Evolutionary conservation across 2,113 vertebrate genomes (phyloP).

Genomic region (Crypturellus undulatus): DNA sequence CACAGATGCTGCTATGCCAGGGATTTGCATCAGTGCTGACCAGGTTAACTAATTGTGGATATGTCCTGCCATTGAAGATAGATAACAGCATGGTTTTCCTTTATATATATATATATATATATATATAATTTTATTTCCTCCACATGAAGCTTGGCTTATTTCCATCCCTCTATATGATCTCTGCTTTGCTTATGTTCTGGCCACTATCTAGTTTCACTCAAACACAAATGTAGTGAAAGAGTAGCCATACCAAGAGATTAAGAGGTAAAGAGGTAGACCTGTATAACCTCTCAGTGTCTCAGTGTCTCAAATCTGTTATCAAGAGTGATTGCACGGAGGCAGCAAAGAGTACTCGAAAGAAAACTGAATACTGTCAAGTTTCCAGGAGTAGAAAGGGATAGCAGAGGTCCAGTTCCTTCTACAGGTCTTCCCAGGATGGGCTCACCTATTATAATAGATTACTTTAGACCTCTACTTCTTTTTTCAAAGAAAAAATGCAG

Average conservation of each 20-base stretch:
- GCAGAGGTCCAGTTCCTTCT: not conserved
- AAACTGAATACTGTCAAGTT: not conserved
- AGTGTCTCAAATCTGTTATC: not conserved
- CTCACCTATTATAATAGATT: not conserved
- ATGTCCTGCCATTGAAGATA: not conserved
- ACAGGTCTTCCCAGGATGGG: not conserved
- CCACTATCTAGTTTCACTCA: not conserved
- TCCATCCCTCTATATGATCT: not conserved
- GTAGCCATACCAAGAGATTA: not conserved
- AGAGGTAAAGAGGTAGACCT: not conserved
- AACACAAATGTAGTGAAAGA: not conserved
- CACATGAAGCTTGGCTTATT: not conserved
- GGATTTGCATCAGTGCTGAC: not conserved
- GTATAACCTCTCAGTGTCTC: not conserved
- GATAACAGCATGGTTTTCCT: not conserved
- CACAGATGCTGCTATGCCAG: not conserved
- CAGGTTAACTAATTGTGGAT: not conserved
- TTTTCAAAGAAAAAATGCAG: not conserved
- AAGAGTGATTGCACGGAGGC: not conserved
- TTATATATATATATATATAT: no score
- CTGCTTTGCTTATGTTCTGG: not conserved
- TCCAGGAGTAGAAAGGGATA: not conserved
- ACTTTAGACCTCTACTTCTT: not conserved
- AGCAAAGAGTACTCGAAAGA: not conserved
- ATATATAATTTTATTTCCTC: no score